These are phyloP conservation scores for Ceriagrion tenellum DNA, from an alignment of 2,888 invertebrate genomes.

Conservation along the genomic window DNA sequence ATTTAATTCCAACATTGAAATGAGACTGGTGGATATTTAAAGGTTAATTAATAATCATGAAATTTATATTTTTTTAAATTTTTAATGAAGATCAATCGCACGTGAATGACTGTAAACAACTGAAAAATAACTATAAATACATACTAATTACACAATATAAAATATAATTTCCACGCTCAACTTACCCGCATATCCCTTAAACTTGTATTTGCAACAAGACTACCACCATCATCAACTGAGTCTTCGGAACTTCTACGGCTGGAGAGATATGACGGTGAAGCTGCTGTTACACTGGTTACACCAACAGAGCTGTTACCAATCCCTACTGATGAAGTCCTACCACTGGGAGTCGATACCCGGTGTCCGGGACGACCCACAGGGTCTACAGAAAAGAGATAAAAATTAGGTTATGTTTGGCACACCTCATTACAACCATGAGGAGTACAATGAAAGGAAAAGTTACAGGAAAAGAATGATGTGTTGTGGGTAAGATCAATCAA, in stretches of 20 bases:
- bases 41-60: too few relatives aligned
- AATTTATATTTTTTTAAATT: too few relatives aligned
- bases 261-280: constrained; percentile 77
- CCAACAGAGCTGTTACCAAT: constrained; percentile 47
- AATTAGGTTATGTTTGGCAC: not conserved
- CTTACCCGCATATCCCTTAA: constrained; percentile 88
- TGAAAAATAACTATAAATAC: too few relatives aligned
- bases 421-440: too few relatives aligned
- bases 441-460: too few relatives aligned
- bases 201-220: constrained; percentile 77
- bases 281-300: constrained; percentile 34
- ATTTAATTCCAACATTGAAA: too few relatives aligned
- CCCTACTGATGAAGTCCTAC: constrained; percentile 55
- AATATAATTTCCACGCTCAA: constrained; percentile 56
- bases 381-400: constrained; percentile 75
- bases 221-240: constrained; percentile 89
- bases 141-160: constrained; percentile 12
- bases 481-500: too few relatives aligned
- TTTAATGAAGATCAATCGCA: too few relatives aligned
- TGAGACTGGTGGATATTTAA: too few relatives aligned
- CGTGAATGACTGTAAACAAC: too few relatives aligned
- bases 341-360: constrained; percentile 73
- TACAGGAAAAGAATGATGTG: too few relatives aligned
- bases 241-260: constrained; percentile 94
- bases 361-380: constrained; percentile 76